A percentile compares a stretch with the other conserved stretches of the same genome.
phyloP scores from a whole-genome alignment of 1,140 invertebrate species.

The Orius insidiosus region DNA sequence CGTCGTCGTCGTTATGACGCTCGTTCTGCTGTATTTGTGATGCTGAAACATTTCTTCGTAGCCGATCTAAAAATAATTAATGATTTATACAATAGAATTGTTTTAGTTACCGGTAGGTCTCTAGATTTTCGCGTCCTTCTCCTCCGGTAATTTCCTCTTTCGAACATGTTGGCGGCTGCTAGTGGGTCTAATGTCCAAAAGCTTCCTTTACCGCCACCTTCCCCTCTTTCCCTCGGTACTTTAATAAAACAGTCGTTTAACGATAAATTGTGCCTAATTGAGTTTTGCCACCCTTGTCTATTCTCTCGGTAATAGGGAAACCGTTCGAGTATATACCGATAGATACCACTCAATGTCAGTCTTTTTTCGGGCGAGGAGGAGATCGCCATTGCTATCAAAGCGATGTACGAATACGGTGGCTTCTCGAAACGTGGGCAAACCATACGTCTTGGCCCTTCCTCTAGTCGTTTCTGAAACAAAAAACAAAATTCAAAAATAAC shows the following conservation, averaged over 20 bases:
- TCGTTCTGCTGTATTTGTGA: slow-evolving; percentile 1
- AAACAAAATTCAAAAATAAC: not conserved
- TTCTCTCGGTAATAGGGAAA: slow-evolving; percentile 97
- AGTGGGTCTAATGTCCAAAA: slow-evolving; percentile 96
- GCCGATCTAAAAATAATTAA: slow-evolving; percentile 3
- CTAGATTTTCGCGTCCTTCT: slow-evolving; percentile 19
- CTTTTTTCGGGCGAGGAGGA: slow-evolving; percentile 82
- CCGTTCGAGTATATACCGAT: slow-evolving; percentile 87
- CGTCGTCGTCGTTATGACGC: slow-evolving; percentile 1
- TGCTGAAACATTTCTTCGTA: slow-evolving; percentile 5
- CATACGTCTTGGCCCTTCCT: not conserved
- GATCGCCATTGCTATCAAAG: slow-evolving; percentile 96
- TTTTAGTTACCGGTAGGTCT: not conserved
- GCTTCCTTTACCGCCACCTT: slow-evolving; percentile 90
- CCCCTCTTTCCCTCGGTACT: slow-evolving; percentile 58
- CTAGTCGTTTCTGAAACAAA: slow-evolving; percentile 6
- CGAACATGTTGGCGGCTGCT: slow-evolving; percentile 91
- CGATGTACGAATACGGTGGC: slow-evolving; percentile 96
- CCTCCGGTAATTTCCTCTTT: slow-evolving; percentile 51
- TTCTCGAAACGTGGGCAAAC: slow-evolving; percentile 45
- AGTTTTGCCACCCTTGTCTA: slow-evolving; percentile 91
- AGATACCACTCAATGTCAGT: slow-evolving; percentile 94
- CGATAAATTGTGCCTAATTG: slow-evolving; percentile 88
- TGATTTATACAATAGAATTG: not conserved
- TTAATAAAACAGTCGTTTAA: slow-evolving; percentile 99